Evolutionary conservation across 2,888 invertebrate genomes (phyloP).

Genomic region (Xylota sylvarum): DNA sequence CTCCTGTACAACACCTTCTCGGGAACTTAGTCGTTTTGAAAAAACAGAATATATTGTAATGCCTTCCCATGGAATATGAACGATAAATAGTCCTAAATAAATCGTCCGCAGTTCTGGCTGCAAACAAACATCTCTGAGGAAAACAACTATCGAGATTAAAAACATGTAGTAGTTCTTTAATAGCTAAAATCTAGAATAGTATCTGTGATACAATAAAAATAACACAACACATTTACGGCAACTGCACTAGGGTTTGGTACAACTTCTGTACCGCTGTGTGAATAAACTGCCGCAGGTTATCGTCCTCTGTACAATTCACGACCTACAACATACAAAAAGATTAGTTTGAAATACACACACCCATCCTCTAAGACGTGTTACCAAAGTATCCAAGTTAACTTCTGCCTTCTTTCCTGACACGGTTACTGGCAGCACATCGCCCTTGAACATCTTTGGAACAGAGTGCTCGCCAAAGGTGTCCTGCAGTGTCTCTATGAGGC

Average conservation of each 20-base stretch:
- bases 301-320: constrained; percentile 93
- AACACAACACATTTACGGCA: constrained; percentile 71
- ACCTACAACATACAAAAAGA: constrained; percentile 85
- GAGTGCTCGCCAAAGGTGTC: constrained; percentile 98
- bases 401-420: constrained; percentile 94
- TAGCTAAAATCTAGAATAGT: constrained; percentile 21
- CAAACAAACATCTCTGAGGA: too few species aligned
- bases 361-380: constrained; percentile 57
- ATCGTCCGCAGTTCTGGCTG: too few species aligned
- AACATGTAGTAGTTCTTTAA: constrained; percentile 17
- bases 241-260: constrained; percentile 91
- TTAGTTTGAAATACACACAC: background rate
- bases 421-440: constrained; percentile 93
- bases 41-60: too few species aligned
- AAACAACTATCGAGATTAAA: background rate
- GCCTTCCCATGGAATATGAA: too few species aligned
- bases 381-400: constrained; percentile 92
- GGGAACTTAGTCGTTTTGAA: too few species aligned
- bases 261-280: constrained; percentile 94
- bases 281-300: constrained; percentile 92
- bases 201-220: background rate
- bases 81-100: too few species aligned
- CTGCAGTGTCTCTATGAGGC: constrained; percentile 85
- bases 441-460: constrained; percentile 96
- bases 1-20: too few species aligned